Evolutionary conservation across 1,140 invertebrate species (phyloP), one percentile per base, ranked within the genome.

Genomic region (Brevipalpus yothersi): DNA sequence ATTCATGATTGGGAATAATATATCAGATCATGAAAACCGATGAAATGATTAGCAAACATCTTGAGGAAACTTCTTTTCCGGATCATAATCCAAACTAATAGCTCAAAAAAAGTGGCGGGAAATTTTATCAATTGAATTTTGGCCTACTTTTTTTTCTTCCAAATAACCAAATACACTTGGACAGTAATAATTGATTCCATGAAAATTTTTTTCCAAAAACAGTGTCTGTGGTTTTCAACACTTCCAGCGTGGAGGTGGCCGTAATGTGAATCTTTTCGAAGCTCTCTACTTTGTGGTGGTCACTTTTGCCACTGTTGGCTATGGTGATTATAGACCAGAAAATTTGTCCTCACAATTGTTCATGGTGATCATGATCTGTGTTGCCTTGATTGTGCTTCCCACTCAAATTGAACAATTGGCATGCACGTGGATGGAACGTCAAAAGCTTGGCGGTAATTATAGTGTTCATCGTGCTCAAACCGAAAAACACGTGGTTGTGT

Each of bases 401-500:
- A 72, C 70, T 53, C 76, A 77, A 85, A 90, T 95, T 67, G 91
- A 96, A 69, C 89, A 95, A 73, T 71, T 96, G 66, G 90, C 88
- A 3, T 93, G 90, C 71, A 95, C 89, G 8, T 95, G 90, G 89
- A 71, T 77, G 69, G 78, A 79, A 66, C 64, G 75, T 21, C 74
- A 77, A 66, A 77, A 77, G 62, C 59, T 73, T 10, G 93, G 92
- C 0, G 90, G 89, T 40, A 91, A 86, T 4, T 95, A 96, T 73
- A 92, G 86, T 0, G 71, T 72, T 45, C 91, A 95, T 69, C 76
- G 90, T 47, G 90, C 90, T 0, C 88, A 93, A 69, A 90, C 83
- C 42, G 91, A 97, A 72, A 90, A 91, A 69, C 92, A 97, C 72
- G 92, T 97, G 8, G 92, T 97, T 4, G 91, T 96, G 2, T 95